Percentiles rank a stretch among this genome's conserved stretches.
Evolutionary conservation across 2,888 invertebrate genomes (phyloP).

Genomic region (Clitarchus hookeri): DNA sequence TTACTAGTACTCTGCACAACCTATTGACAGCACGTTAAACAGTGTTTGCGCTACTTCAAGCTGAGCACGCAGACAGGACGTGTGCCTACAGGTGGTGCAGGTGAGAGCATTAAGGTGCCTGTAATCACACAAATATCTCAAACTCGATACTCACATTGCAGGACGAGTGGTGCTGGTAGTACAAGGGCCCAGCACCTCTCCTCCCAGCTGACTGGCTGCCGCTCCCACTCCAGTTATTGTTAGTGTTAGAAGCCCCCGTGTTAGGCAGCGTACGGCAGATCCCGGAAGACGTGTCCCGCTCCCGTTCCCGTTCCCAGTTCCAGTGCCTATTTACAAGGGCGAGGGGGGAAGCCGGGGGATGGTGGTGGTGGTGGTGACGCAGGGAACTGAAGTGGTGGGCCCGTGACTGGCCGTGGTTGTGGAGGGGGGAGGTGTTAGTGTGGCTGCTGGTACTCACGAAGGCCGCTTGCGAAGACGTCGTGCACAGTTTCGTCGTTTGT

Average conservation of each 20-base stretch:
- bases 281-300: constrained; percentile 32
- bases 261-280: constrained; percentile 37
- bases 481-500: constrained; percentile 42
- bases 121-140: constrained; percentile 35
- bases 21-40: not conserved
- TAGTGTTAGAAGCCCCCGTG: constrained; percentile 38
- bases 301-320: constrained; percentile 27
- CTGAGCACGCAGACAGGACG: not conserved
- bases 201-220: constrained; percentile 30
- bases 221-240: constrained; percentile 40
- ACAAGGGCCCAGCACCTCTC: constrained; percentile 36
- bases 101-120: constrained; percentile 2
- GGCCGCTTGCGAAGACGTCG: constrained; percentile 38
- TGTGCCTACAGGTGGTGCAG: too few relatives aligned
- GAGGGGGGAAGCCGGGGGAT: constrained; percentile 27
- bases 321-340: constrained; percentile 35
- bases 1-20: too few relatives aligned
- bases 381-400: constrained; percentile 36
- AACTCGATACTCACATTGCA: constrained; percentile 43
- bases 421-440: constrained; percentile 26
- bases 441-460: constrained; percentile 39
- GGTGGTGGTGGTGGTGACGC: constrained; percentile 28
- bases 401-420: constrained; percentile 28
- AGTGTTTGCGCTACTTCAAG: not conserved
- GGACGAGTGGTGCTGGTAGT: constrained; percentile 38